Conservation (phyloP, 2,113 vertebrate genomes). For the Pandion haliaetus region DNA sequence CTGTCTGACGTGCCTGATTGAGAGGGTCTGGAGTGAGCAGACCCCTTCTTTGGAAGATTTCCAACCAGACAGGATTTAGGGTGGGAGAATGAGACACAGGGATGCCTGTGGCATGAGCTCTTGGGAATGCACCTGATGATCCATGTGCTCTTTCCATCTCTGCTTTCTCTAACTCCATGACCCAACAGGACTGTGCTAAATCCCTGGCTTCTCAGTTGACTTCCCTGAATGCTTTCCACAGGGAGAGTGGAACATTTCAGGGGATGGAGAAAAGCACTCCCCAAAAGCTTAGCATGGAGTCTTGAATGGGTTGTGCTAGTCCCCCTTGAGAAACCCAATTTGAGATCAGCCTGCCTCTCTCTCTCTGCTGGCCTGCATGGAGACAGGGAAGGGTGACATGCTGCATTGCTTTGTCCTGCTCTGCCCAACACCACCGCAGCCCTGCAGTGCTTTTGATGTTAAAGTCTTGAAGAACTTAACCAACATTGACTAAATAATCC, state of each 20-base stretch:
- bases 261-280: not conserved
- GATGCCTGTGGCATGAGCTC: not conserved
- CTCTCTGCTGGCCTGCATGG: not conserved
- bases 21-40: not conserved
- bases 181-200: not conserved
- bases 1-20: fast-evolving
- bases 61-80: not conserved
- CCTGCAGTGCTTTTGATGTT: not conserved
- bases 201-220: not conserved
- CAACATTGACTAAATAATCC: not conserved
- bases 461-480: not conserved
- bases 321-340: not conserved
- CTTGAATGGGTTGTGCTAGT: not conserved
- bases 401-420: not conserved
- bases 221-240: not conserved
- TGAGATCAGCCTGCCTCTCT: not conserved
- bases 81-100: not conserved
- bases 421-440: not conserved
- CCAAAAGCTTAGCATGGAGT: not conserved
- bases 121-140: not conserved
- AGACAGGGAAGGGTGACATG: not conserved
- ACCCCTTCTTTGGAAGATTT: not conserved
- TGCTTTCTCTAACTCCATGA: not conserved
- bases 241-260: not conserved
- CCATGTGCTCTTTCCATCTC: not conserved